phyloP scores from a whole-genome alignment of 2,888 invertebrate species.

The Ectemnius lituratus region DNA sequence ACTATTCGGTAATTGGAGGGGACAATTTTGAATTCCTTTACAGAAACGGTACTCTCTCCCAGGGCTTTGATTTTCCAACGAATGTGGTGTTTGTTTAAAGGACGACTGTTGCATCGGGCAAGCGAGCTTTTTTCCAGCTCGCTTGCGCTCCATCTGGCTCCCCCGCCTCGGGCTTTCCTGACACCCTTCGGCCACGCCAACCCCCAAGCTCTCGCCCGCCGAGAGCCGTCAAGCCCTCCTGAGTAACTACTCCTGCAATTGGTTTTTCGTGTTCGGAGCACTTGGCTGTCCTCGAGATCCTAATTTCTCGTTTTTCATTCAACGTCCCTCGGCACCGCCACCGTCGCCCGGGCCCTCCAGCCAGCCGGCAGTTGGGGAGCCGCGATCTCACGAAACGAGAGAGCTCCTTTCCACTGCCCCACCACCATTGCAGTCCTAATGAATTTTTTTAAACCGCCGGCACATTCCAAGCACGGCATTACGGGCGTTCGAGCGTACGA shows the following conservation, averaged over 20 bases:
- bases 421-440: background rate
- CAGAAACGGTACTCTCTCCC: background rate
- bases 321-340: constrained; percentile 22
- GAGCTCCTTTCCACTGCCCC: constrained; percentile 36
- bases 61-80: constrained; percentile 32
- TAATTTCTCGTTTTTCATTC: constrained; percentile 66
- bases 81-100: constrained; percentile 58
- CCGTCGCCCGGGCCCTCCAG: constrained; percentile 30
- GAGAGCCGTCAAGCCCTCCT: constrained; percentile 32
- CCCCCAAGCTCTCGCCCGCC: background rate
- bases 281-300: constrained; percentile 65
- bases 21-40: constrained; percentile 19
- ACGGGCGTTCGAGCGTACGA: constrained; percentile 20
- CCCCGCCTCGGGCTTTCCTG: constrained; percentile 14
- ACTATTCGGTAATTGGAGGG: too few species aligned
- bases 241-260: constrained; percentile 62
- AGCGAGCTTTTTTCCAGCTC: constrained; percentile 26
- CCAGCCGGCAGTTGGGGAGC: constrained; percentile 22
- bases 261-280: constrained; percentile 67
- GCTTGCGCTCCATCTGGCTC: constrained; percentile 21
- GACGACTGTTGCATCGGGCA: constrained; percentile 51
- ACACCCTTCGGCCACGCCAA: background rate
- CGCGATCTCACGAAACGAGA: constrained; percentile 6
- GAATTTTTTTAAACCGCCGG: too few species aligned
- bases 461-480: too few species aligned